phyloP scores from a whole-genome alignment of 1,140 invertebrate genomes.

The Drosophila carrolli region DNA sequence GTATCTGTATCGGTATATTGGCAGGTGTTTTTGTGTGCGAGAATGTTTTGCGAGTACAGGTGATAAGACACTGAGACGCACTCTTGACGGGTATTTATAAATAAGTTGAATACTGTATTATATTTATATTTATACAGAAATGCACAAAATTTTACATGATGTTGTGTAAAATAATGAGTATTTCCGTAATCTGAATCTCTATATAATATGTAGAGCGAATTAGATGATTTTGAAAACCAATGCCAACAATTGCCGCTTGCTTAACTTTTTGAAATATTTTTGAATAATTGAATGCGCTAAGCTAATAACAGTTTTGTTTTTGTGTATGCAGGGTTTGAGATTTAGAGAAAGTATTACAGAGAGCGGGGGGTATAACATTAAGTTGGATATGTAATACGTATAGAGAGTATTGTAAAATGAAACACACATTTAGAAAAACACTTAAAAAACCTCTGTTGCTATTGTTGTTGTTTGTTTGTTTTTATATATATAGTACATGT shows the following conservation, averaged over 20 bases:
- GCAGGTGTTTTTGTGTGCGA: slow-evolving; percentile 40
- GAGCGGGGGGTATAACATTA: slow-evolving; percentile 49
- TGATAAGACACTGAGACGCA: slow-evolving; percentile 39
- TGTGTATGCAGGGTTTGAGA: slow-evolving; percentile 22
- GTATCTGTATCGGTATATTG: slow-evolving; percentile 52
- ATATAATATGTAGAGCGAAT: slow-evolving; percentile 36
- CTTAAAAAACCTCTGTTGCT: slow-evolving; percentile 49
- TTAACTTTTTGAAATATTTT: slow-evolving; percentile 78
- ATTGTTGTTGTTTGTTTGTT: slow-evolving; percentile 29
- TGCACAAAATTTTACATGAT: slow-evolving; percentile 62
- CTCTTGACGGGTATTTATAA: slow-evolving; percentile 12
- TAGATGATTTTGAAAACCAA: slow-evolving; percentile 76
- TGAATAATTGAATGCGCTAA: slow-evolving; percentile 72
- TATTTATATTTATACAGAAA: slow-evolving; percentile 36
- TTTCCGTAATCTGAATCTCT: slow-evolving; percentile 38
- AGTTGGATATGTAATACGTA: slow-evolving; percentile 53
- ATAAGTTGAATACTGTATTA: slow-evolving; percentile 31
- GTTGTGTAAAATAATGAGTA: slow-evolving; percentile 65
- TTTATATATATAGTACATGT: slow-evolving; percentile 59
- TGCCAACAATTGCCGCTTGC: slow-evolving; percentile 74
- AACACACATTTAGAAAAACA: slow-evolving; percentile 72
- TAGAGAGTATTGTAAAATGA: slow-evolving; percentile 57
- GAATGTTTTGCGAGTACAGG: slow-evolving; percentile 25
- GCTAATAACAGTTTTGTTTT: slow-evolving; percentile 49
- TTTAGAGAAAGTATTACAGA: slow-evolving; percentile 40